Base-by-base conservation (phyloP, 2,797 vertebrate genomes). In the Phrynocephalus vlangalii region DNA sequence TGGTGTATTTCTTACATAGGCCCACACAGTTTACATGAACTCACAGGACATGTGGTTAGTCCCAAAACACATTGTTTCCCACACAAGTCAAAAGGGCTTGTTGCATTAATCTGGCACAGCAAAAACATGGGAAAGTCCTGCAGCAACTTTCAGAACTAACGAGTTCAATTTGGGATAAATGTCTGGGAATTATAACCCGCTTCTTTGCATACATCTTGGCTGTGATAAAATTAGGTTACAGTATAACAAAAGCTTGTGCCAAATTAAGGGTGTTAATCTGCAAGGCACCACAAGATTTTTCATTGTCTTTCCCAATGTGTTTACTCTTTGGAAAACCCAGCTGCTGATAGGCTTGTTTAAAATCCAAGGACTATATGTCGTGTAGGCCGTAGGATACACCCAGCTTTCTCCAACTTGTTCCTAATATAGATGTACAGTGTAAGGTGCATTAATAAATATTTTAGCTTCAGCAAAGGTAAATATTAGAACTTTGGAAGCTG, bases 391-490 rank as follows among this genome's bases (percentile, higher is more conserved):
- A 22, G 48, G 30, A 63, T n/a, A 16, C 11, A 10, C 82, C 50
- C 72, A 63, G 66, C 16, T 80, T 94, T 91, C 73, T 93, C 50
- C 28, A 11, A 86, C 0, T 18, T 92, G 68, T 60, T 82, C 66
- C 89, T 83, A 13, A 33, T 38, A 83, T 0, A 9, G 88, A 79
- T 75, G 76, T 66, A 70, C 84, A 83, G 82, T 93, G 90, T 89
- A 79, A 88, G 63, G 91, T 84, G 84, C 82, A 86, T 78, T 71
- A 87, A 93, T 73, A 80, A 82, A 60, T 82, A 81, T 79, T 72
- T 0, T 84, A 88, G 63, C 38, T 83, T 91, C 33, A 89, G 78
- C 85, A 90, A 2, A 89, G 78, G 26, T 75, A 66, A 79, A 81
- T 44, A 67, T 38, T 84, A 60, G n/a, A 56, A 33, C 82, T 84